These are phyloP conservation scores for Stegodyphus dumicola DNA, from an alignment of 1,140 invertebrate species.

Conservation along the genomic window DNA sequence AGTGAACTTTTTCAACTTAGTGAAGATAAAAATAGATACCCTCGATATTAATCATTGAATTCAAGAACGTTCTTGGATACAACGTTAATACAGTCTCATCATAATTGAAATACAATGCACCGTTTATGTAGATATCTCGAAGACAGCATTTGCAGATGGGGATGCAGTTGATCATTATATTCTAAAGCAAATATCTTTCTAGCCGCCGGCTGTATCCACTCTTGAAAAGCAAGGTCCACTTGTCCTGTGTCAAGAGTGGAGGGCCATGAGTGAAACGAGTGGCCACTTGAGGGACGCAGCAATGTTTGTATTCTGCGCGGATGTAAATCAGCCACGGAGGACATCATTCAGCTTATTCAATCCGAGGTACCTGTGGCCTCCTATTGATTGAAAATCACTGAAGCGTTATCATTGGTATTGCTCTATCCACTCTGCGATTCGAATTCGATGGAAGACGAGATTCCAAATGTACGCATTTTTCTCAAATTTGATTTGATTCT, in stretches of 20 bases:
- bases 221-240: not conserved
- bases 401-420: conserved; percentile 24
- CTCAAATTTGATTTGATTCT: too few relatives aligned
- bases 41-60: too few relatives aligned
- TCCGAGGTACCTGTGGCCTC: not conserved
- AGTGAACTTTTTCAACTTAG: too few relatives aligned
- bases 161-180: not conserved
- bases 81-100: too few relatives aligned
- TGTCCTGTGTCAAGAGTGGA: conserved; percentile 10
- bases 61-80: too few relatives aligned
- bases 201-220: not conserved
- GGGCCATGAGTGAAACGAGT: not conserved
- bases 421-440: not conserved
- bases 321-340: conserved; percentile 24
- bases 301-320: not conserved
- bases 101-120: too few relatives aligned
- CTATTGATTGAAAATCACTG: conserved; percentile 22
- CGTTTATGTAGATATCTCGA: too few relatives aligned
- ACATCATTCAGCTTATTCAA: conserved; percentile 3
- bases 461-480: too few relatives aligned
- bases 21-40: too few relatives aligned
- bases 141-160: too few relatives aligned
- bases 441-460: too few relatives aligned
- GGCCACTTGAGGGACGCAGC: not conserved
- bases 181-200: conserved; percentile 2